Evolutionary conservation across 1,140 invertebrate genomes (phyloP).

Genomic region (Bombyx mandarina): DNA sequence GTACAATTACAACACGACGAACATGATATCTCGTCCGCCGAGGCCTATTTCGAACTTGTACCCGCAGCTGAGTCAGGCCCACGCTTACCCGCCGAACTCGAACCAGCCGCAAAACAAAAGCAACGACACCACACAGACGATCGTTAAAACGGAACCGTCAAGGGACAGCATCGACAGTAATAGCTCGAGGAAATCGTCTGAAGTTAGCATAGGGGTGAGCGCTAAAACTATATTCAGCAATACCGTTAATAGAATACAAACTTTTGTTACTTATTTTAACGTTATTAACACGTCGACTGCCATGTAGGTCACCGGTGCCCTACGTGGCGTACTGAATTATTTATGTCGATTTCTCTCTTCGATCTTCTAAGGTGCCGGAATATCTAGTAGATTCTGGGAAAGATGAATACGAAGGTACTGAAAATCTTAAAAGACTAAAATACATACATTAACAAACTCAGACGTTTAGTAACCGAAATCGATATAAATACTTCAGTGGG

Average conservation of each 20-base stretch:
- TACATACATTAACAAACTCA: too few species aligned
- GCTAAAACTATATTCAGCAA: neutral
- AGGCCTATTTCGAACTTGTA: constrained; percentile 33
- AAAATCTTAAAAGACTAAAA: too few species aligned
- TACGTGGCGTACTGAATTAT: too few species aligned
- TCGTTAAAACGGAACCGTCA: constrained; percentile 28
- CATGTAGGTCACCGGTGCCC: too few species aligned
- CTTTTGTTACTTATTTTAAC: too few species aligned
- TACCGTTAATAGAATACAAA: neutral
- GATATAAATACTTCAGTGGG: too few species aligned
- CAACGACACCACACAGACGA: constrained; percentile 23
- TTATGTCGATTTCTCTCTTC: too few species aligned
- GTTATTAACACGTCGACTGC: too few species aligned
- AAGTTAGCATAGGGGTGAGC: constrained; percentile 41
- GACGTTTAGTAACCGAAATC: too few species aligned
- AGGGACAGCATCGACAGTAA: constrained; percentile 35
- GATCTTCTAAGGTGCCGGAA: too few species aligned
- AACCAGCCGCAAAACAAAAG: constrained; percentile 16
- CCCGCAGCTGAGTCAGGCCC: constrained; percentile 40
- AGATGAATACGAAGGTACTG: too few species aligned
- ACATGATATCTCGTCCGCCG: constrained; percentile 48
- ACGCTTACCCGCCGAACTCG: constrained; percentile 29
- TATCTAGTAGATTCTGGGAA: too few species aligned
- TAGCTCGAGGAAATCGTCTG: constrained; percentile 38
- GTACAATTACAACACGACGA: constrained; percentile 57